phyloP scores from a whole-genome alignment of 1,140 invertebrate species.

The Ips typographus region DNA sequence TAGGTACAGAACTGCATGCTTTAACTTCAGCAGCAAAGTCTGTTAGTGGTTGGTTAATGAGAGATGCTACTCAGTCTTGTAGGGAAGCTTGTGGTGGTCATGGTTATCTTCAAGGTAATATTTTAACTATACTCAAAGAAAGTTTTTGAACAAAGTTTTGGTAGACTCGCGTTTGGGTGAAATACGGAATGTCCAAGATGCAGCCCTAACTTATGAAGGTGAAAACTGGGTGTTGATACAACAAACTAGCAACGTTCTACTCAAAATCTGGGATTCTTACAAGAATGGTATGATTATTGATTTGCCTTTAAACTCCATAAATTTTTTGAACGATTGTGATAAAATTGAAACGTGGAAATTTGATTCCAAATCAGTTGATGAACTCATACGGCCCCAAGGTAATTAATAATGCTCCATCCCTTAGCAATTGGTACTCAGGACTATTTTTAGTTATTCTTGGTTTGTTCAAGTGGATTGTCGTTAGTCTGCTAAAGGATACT shows the following conservation, averaged over 20 bases:
- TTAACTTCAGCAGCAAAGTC: constrained; percentile 88
- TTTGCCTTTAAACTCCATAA: constrained; percentile 64
- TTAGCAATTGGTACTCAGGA: no score
- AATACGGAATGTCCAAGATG: constrained; percentile 85
- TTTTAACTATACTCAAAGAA: neutral
- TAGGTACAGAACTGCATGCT: constrained; percentile 83
- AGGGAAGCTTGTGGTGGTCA: constrained; percentile 88
- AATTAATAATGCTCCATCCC: no score
- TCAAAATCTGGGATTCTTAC: constrained; percentile 63
- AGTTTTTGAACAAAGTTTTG: neutral
- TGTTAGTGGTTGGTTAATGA: constrained; percentile 79
- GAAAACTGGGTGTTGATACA: constrained; percentile 94
- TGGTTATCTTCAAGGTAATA: constrained; percentile 71
- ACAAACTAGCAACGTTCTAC: constrained; percentile 88
- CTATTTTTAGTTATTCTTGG: no score
- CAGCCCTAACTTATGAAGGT: constrained; percentile 92
- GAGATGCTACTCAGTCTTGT: constrained; percentile 87
- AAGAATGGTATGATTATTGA: constrained; percentile 48
- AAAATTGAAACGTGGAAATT: no score
- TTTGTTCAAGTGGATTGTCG: neutral
- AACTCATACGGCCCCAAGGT: no score
- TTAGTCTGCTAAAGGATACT: neutral
- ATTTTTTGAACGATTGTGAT: constrained; percentile 59
- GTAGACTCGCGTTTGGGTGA: constrained; percentile 74
- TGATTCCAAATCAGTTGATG: no score